phyloP scores from a whole-genome alignment of 2,888 invertebrate species.

The Zeuzera pyrina region DNA sequence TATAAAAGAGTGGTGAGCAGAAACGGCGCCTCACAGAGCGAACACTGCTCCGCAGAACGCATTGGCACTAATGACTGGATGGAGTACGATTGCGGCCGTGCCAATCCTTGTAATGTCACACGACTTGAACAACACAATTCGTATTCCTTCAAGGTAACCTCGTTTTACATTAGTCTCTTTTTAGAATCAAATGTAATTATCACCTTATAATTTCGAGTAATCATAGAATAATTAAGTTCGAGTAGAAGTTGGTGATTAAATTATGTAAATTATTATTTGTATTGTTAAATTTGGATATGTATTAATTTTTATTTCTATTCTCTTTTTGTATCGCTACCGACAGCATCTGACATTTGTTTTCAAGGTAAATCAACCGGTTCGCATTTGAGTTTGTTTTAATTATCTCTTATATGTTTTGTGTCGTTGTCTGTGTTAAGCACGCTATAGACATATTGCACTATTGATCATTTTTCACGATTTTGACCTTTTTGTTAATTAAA shows the following conservation, averaged over 20 bases:
- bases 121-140: constrained; percentile 89
- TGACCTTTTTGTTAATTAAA: neutral
- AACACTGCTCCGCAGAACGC: constrained; percentile 40
- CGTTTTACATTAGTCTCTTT: too few relatives aligned
- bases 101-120: constrained; percentile 91
- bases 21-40: constrained; percentile 38
- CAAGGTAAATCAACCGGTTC: constrained; percentile 49
- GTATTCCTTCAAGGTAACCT: constrained; percentile 85
- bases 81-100: constrained; percentile 88
- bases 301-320: constrained; percentile 44
- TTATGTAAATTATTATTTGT: neutral
- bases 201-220: too few relatives aligned
- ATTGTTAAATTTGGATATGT: neutral
- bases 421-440: constrained; percentile 20
- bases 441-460: constrained; percentile 26
- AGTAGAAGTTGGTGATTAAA: neutral
- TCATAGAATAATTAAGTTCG: constrained; percentile 1
- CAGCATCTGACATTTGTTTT: constrained; percentile 68
- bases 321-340: constrained; percentile 65
- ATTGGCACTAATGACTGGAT: constrained; percentile 78
- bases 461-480: neutral
- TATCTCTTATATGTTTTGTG: constrained; percentile 1
- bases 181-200: too few relatives aligned
- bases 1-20: constrained; percentile 79
- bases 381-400: constrained; percentile 14